phyloP scores from a whole-genome alignment of 2,888 invertebrate genomes.

The Clostera curtula region DNA sequence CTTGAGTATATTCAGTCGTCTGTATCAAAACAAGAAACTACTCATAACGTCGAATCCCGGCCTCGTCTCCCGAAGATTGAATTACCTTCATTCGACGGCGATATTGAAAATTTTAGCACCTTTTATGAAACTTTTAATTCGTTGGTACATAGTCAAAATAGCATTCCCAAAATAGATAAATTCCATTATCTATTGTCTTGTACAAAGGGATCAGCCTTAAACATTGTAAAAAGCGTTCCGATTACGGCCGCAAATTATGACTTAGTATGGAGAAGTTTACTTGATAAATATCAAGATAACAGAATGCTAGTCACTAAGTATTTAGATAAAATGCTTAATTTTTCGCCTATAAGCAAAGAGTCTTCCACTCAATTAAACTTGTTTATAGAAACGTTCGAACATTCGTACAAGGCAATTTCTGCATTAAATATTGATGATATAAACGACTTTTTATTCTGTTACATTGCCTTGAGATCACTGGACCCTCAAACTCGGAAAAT shows the following conservation, averaged over 20 bases:
- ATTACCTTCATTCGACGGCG: neutral
- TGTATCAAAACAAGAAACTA: too few relatives aligned
- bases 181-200: slow-evolving; percentile 9
- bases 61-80: neutral
- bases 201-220: slow-evolving; percentile 6
- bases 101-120: slow-evolving; percentile 4
- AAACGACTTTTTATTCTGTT: too few relatives aligned
- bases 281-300: slow-evolving; percentile 12
- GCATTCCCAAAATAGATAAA: slow-evolving; percentile 5
- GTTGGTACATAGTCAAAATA: slow-evolving; percentile 7
- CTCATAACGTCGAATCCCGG: neutral
- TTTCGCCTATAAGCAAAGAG: too few relatives aligned
- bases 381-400: too few relatives aligned
- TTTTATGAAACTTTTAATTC: slow-evolving; percentile 12
- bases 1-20: too few relatives aligned
- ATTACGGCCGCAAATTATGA: slow-evolving; percentile 5
- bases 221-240: slow-evolving; percentile 6
- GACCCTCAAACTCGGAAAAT: too few relatives aligned
- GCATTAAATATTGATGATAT: too few relatives aligned
- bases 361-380: too few relatives aligned
- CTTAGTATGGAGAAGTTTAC: slow-evolving; percentile 10
- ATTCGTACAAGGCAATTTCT: too few relatives aligned
- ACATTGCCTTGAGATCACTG: too few relatives aligned
- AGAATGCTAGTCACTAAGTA: neutral
- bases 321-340: too few relatives aligned